Percentiles rank a stretch among this genome's conserved stretches.
Evolutionary conservation across 2,113 vertebrate genomes (phyloP).

Genomic region (Neofelis nebulosa): DNA sequence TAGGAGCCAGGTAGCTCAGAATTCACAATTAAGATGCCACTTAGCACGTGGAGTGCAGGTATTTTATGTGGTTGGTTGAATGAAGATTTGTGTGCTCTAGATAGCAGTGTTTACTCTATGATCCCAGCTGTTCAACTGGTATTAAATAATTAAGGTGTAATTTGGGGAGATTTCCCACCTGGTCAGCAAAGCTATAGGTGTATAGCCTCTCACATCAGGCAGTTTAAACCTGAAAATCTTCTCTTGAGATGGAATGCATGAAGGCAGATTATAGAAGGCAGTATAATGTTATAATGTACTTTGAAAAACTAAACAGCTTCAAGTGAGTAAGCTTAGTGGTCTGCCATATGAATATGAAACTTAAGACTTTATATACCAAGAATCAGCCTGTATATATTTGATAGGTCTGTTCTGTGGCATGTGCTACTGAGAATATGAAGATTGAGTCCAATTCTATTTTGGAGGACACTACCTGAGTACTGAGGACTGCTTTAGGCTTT

Average conservation of each 20-base stretch:
- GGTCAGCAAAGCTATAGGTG: not conserved
- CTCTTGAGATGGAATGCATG: not conserved
- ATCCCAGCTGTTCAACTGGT: not conserved
- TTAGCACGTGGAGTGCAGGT: not conserved
- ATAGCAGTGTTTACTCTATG: slow-evolving; percentile 38
- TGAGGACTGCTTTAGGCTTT: not conserved
- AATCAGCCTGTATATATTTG: not conserved
- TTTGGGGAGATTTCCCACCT: slow-evolving; percentile 22
- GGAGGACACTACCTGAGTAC: not conserved
- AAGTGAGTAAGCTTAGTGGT: not conserved
- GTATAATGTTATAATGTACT: not conserved
- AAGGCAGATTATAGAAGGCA: not conserved
- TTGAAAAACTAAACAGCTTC: not conserved
- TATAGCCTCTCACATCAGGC: not conserved
- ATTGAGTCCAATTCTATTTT: not conserved
- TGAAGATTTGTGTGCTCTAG: not conserved
- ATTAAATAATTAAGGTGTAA: slow-evolving; percentile 30
- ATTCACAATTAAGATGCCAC: slow-evolving; percentile 43
- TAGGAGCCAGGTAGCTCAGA: slow-evolving; percentile 14
- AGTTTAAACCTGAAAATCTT: slow-evolving; percentile 18
- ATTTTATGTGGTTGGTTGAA: not conserved
- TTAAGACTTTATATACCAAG: not conserved
- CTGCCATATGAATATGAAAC: not conserved
- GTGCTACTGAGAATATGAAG: not conserved
- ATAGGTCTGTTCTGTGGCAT: not conserved